phyloP scores from a whole-genome alignment of 2,797 vertebrate genomes.

The Onychomys arenicola region DNA sequence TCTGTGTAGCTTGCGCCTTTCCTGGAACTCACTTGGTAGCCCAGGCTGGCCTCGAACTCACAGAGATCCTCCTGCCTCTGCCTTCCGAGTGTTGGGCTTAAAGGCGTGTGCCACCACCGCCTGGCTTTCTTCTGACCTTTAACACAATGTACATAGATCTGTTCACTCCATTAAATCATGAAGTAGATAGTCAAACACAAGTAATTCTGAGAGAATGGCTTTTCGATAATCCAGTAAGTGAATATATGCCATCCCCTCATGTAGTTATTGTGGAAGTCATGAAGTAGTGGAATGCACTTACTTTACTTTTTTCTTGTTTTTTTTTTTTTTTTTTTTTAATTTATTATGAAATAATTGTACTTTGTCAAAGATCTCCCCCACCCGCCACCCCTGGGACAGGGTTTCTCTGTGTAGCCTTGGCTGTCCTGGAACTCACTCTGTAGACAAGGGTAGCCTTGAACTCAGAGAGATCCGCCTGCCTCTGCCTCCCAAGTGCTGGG shows the following conservation, averaged over 20 bases:
- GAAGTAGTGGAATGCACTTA: neutral
- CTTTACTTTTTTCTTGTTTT: neutral
- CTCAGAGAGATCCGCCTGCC: no score
- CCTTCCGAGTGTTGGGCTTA: no score
- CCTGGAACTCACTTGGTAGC: no score
- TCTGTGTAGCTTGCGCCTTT: no score
- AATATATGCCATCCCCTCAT: neutral
- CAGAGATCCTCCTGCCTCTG: no score
- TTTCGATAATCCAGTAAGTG: conserved; percentile 8
- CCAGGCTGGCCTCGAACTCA: no score
- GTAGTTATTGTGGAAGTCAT: neutral
- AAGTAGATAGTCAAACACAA: conserved; percentile 18
- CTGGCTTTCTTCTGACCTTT: conserved; percentile 8
- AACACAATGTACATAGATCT: neutral
- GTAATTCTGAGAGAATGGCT: neutral
- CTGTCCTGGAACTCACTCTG: no score
- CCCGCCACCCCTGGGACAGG: no score
- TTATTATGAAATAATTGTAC: neutral
- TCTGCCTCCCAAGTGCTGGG: no score
- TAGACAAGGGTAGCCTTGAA: no score
- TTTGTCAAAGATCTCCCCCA: neutral
- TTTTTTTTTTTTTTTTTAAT: neutral
- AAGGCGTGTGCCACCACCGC: no score
- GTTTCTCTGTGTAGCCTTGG: no score
- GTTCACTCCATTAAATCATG: neutral